Base-by-base conservation (phyloP, 2,888 invertebrate genomes). In the Mythimna vitellina region DNA sequence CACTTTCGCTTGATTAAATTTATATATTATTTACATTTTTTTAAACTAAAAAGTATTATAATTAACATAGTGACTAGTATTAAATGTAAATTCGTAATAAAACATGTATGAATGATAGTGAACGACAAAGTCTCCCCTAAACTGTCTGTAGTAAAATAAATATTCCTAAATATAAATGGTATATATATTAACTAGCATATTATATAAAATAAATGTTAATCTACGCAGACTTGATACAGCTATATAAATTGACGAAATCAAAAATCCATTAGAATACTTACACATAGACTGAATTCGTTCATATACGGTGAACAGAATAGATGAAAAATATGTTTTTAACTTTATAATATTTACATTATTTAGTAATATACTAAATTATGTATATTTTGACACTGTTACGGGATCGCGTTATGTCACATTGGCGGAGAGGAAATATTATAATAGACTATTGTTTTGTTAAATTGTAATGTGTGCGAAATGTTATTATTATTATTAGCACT, bases 311-410 rank as follows among this genome's bases (percentile, higher is more conserved):
- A 93, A 95, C 89, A 85, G 88, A 93, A 92, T 90, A 88, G 84
- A 91, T 92, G 84, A 80, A 91, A 93, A 92, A 89, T 92, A 92
- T 91, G 86, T 90, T 91, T 91, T 90, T 89, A 91, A 88, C 86
- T 86, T 89, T 86, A 89, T 95, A 95, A 89, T 95, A 95, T 95
- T 94, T 95, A 95, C 96, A 96, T 91, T 92, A 94, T 95, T 95
- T 95, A 95, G 94, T 95, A 95, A 95, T 95, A 94, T 95, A 96
- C 95, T 95, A 95, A 95, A 95, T 94, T 94, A 94, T 94, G 92
- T 93, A 89, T 93, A 92, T 86, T 89, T 92, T 92, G 92, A 90
- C 93, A 93, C 91, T 89, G 81, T 92, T 92, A 93, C 92, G 92
- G 91, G 90, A 92, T 89, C 86, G 84, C 89, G 86, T 87, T 86